Conservation (phyloP, 2,888 invertebrate species). For the Drosophila meridiana region DNA sequence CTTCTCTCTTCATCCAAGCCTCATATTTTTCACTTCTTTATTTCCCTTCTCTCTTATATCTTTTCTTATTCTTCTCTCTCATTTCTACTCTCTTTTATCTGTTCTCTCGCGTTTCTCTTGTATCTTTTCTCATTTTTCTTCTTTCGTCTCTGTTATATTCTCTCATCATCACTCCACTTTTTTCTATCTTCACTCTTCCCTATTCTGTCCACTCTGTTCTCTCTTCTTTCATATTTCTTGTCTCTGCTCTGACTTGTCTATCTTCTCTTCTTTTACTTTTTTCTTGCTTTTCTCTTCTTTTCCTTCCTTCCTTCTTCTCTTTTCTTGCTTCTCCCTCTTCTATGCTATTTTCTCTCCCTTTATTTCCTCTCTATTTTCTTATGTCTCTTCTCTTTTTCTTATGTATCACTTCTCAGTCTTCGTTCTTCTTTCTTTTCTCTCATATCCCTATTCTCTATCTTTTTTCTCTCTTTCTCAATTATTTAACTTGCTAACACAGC, state of each 20-base stretch:
- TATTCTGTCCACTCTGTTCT: not conserved
- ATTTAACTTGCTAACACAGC: not conserved
- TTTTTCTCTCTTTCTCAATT: not conserved
- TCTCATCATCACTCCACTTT: not conserved
- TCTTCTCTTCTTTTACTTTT: not conserved
- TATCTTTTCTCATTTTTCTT: not conserved
- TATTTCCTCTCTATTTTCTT: too few relatives aligned
- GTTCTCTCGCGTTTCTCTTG: not conserved
- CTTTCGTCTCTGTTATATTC: not conserved
- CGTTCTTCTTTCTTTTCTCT: not conserved
- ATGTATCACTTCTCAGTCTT: not conserved
- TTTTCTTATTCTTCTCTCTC: too few relatives aligned
- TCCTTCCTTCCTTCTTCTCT: too few relatives aligned
- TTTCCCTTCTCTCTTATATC: too few relatives aligned
- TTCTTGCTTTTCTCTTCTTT: too few relatives aligned
- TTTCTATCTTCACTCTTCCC: not conserved
- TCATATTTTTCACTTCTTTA: too few relatives aligned
- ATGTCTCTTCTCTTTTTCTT: not conserved
- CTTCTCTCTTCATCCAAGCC: too few relatives aligned
- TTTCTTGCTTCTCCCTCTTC: not conserved
- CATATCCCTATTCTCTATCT: not conserved
- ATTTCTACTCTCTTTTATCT: too few relatives aligned
- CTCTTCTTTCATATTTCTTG: not conserved
- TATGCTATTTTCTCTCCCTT: too few relatives aligned
- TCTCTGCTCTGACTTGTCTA: not conserved